These are phyloP conservation scores for Parazoanthus swiftii DNA, from an alignment of 92 coral and sea anemone genomes.

Conservation along the genomic window DNA sequence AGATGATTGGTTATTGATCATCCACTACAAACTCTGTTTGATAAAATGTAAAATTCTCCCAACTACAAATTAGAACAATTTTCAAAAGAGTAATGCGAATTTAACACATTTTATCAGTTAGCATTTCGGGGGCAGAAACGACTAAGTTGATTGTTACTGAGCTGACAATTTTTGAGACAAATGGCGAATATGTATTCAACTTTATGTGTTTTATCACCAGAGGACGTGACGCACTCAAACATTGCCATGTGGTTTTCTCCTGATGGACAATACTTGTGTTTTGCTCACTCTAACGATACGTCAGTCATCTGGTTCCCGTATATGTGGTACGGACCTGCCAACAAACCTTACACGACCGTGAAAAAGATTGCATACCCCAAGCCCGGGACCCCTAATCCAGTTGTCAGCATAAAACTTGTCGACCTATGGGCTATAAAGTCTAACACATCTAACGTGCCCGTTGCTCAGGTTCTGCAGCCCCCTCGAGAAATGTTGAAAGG, in stretches of 20 bases:
- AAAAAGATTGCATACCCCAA: constrained; percentile 91
- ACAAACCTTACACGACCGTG: constrained; percentile 67
- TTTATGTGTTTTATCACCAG: constrained; percentile 48
- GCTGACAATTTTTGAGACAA: too few relatives aligned
- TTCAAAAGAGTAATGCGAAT: too few relatives aligned
- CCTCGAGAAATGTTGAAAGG: constrained; percentile 48
- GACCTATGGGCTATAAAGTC: constrained; percentile 46
- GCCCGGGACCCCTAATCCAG: constrained; percentile 87
- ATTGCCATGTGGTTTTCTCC: constrained; percentile 85
- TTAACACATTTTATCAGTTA: too few relatives aligned
- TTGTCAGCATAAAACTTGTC: constrained; percentile 62
- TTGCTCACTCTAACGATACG: constrained; percentile 78
- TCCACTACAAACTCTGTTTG: too few relatives aligned
- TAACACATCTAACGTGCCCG: constrained; percentile 17
- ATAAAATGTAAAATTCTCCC: too few relatives aligned
- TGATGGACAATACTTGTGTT: constrained; percentile 65
- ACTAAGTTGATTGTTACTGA: too few relatives aligned
- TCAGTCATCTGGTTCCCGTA: constrained; percentile 77
- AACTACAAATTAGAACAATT: too few relatives aligned
- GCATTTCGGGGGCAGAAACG: too few relatives aligned
- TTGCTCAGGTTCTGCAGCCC: constrained; percentile 26
- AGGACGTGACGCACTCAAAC: constrained; percentile 82
- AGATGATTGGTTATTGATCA: too few relatives aligned
- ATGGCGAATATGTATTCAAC: too few relatives aligned
- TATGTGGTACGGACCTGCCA: constrained; percentile 74